phyloP scores from a whole-genome alignment of 1,140 invertebrate genomes.

The Cryptotermes secundus region DNA sequence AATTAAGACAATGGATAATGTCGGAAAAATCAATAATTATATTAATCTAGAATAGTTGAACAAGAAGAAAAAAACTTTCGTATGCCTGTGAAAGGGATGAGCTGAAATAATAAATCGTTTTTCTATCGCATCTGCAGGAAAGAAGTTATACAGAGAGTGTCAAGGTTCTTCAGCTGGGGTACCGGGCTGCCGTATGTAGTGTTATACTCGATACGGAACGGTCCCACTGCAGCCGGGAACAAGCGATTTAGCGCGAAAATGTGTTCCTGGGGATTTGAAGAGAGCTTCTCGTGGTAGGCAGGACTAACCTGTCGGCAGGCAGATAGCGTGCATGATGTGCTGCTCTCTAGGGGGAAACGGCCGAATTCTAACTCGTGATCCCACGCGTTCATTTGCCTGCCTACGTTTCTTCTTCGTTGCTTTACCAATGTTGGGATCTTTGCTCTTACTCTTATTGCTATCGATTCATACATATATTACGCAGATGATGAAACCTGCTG shows the following conservation, averaged over 20 bases:
- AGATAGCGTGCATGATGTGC: neutral
- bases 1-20: too few relatives aligned
- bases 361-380: neutral
- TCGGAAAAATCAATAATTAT: too few relatives aligned
- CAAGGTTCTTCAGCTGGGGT: neutral
- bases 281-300: neutral
- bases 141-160: neutral
- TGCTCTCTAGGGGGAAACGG: neutral
- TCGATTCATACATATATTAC: too few relatives aligned
- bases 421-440: neutral
- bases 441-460: too few relatives aligned
- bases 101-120: neutral
- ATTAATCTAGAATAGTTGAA: too few relatives aligned
- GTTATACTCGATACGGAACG: neutral
- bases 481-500: too few relatives aligned
- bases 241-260: neutral
- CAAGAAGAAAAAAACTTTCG: too few relatives aligned
- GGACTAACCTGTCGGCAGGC: neutral
- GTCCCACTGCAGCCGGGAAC: neutral
- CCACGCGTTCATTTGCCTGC: neutral
- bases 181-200: neutral
- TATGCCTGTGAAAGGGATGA: too few relatives aligned
- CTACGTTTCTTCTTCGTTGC: neutral
- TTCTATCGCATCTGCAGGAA: neutral
- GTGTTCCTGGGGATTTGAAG: slow-evolving; percentile 1